Percentiles rank a stretch among this genome's conserved stretches.
phyloP scores from a whole-genome alignment of 1,140 invertebrate species.

The Aphelenchoides besseyi region DNA sequence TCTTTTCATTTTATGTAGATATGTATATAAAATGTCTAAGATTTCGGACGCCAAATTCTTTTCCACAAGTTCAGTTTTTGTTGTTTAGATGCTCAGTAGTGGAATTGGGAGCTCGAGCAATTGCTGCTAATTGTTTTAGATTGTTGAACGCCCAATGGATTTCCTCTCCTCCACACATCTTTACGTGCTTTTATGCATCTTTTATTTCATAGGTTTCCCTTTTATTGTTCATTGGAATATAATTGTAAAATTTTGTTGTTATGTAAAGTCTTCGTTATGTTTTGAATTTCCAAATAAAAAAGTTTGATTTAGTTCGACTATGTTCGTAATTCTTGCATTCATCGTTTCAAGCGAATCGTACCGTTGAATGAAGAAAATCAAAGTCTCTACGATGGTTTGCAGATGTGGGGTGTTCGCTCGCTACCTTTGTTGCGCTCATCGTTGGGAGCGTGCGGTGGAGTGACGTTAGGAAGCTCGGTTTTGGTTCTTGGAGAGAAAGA shows the following conservation, averaged over 20 bases:
- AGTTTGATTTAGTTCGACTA: background rate
- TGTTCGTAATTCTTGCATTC: background rate
- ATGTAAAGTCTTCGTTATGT: constrained; percentile 6
- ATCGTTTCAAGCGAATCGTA: background rate
- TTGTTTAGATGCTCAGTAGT: too few relatives aligned
- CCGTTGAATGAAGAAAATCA: background rate
- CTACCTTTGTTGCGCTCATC: background rate
- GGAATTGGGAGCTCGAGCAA: too few relatives aligned
- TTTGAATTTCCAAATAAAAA: background rate
- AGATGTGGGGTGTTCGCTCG: background rate
- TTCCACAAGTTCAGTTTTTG: too few relatives aligned
- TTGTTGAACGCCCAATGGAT: too few relatives aligned
- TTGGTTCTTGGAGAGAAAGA: background rate
- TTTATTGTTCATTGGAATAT: too few relatives aligned
- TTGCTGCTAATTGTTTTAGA: too few relatives aligned
- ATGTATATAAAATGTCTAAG: constrained; percentile 68
- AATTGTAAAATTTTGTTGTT: background rate
- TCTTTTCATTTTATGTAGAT: background rate
- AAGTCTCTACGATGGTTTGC: background rate
- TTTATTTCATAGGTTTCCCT: too few relatives aligned
- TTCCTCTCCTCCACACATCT: too few relatives aligned
- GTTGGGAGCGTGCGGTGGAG: background rate
- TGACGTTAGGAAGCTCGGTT: background rate
- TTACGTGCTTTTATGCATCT: too few relatives aligned
- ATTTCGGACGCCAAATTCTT: too few relatives aligned